A percentile compares a stretch with the other conserved stretches of the same genome.
Conservation (phyloP, 1,140 invertebrate genomes). For the Glossosoma conforme region DNA sequence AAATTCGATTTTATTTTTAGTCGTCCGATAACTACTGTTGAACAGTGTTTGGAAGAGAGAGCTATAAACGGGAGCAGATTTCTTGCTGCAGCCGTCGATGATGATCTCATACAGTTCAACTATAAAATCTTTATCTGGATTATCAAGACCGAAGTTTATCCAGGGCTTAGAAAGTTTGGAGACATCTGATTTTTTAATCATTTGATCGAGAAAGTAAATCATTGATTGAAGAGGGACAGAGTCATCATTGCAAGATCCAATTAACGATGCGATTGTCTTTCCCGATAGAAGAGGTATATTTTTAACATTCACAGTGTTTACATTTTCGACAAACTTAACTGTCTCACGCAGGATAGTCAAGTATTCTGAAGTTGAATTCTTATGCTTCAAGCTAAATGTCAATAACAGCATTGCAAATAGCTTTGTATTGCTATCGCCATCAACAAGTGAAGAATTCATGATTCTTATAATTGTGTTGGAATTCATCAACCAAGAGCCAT, state of each 20-base stretch:
- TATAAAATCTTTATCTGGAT: conserved; percentile 10
- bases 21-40: conserved; percentile 38
- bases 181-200: conserved; percentile 38
- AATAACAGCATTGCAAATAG: conserved; percentile 24
- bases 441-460: conserved; percentile 4
- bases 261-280: conserved; percentile 37
- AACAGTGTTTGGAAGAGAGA: conserved; percentile 41
- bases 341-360: conserved; percentile 23
- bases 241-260: conserved; percentile 37
- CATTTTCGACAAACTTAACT: conserved; percentile 37
- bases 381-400: conserved; percentile 21
- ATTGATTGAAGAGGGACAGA: conserved; percentile 43
- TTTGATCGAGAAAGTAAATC: conserved; percentile 39
- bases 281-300: conserved; percentile 34
- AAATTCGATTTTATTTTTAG: conserved; percentile 48
- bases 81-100: conserved; percentile 18
- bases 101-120: conserved; percentile 22
- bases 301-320: conserved; percentile 35
- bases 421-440: conserved; percentile 18
- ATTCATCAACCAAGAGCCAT: conserved; percentile 9
- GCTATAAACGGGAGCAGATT: conserved; percentile 18
- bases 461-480: conserved; percentile 7
- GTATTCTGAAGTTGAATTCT: conserved; percentile 2
- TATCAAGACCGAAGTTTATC: conserved; percentile 36
- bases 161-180: conserved; percentile 38